Base-by-base conservation (phyloP, 2,888 invertebrate genomes). In the Melikaiella ostensackeni region DNA sequence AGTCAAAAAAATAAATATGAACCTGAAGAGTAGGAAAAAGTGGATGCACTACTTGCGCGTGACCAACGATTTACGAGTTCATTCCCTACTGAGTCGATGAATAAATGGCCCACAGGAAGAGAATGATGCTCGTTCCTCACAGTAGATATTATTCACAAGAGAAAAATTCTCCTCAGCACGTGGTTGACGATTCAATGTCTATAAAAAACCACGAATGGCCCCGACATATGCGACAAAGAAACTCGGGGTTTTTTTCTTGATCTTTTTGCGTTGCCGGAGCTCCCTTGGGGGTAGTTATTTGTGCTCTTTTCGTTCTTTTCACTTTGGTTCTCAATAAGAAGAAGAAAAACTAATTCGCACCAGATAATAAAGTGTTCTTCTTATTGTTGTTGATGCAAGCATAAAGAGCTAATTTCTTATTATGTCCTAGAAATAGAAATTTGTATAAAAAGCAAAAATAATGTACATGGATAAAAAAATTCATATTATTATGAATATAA, bases 1-100 rank as follows among this genome's bases (percentile, higher is more conserved):
- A 4, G 64, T 27, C 16, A 81, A 70, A 75, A 64, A 78, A 59
- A 64, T 62, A 78, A 75, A 75, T 75, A 77, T 76, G 81, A 77
- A 81, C 81, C 87, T 84, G 85, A 88, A 50, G n/a, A 27, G 9
- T 79, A 84, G 84, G 78, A 90, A 92, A 92, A 85, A 79, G 79
- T 82, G 80, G 75, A 76, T 79, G 80, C 82, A 81, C 80, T 81
- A 83, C 78, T 82, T 81, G 80, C 85, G 85, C 86, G 84, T 86
- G 86, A 86, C 86, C 84, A 87, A 85, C 84, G 83, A 83, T 82
- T 86, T 84, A 84, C 84, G 82, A 84, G 84, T 85, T 82, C 83
- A 81, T 87, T 85, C 81, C 81, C 79, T 76, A 75, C 75, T 75
- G 66, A 82, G 74, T 70, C 74, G 76, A 81, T 80, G 61, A 70